Evolutionary conservation across 1,140 invertebrate species (phyloP).

Genomic region (Hyles euphorbiae): DNA sequence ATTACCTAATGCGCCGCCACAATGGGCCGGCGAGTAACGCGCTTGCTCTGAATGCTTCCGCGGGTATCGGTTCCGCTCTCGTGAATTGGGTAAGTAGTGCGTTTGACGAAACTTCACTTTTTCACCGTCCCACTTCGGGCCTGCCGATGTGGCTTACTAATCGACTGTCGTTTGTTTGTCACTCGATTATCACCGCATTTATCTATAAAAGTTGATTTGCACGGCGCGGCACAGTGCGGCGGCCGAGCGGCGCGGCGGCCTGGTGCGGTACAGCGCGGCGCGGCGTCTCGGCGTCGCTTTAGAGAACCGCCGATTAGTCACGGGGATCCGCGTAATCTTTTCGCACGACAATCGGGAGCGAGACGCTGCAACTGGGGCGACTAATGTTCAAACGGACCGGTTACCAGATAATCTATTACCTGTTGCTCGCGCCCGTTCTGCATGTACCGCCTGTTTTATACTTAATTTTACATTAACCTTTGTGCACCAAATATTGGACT

Average conservation of each 20-base stretch:
- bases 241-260: not conserved
- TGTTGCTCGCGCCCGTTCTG: constrained; percentile 21
- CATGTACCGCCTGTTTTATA: constrained; percentile 32
- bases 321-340: constrained; percentile 43
- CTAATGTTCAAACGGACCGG: constrained; percentile 55
- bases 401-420: constrained; percentile 27
- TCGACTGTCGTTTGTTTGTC: constrained; percentile 43
- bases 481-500: not conserved
- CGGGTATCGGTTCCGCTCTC: constrained; percentile 65
- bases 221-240: constrained; percentile 20
- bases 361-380: constrained; percentile 56
- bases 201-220: constrained; percentile 47
- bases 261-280: constrained; percentile 9
- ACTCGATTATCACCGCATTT: constrained; percentile 46
- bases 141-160: constrained; percentile 32
- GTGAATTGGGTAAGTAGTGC: constrained; percentile 67
- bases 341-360: constrained; percentile 63
- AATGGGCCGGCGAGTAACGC: constrained; percentile 37
- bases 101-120: constrained; percentile 69
- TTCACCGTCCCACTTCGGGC: constrained; percentile 43
- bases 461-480: constrained; percentile 30
- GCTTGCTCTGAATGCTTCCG: constrained; percentile 52
- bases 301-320: constrained; percentile 42
- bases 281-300: constrained; percentile 29
- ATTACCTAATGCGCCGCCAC: constrained; percentile 62